Evolutionary conservation across 2,113 vertebrate genomes (phyloP), one percentile per base, ranked within the genome.

Genomic region (Chascanopsetta lugubris): DNA sequence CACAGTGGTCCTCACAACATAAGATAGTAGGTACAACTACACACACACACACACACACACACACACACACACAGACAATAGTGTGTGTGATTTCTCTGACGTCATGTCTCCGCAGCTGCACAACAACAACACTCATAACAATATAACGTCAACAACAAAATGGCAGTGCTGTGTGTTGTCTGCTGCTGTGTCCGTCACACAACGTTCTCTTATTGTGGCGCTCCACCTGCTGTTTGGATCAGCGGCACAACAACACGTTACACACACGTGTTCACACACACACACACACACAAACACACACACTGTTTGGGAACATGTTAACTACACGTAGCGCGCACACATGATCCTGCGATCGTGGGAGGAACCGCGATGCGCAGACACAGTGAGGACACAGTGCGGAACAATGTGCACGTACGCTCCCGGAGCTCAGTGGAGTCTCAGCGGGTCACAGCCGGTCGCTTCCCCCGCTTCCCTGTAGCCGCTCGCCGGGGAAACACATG

Each of bases 191-290:
- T 25, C 70, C 65, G 77, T 72, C 71, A 64, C 5, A 84, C 81
- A 65, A 55, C 13, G 18, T 69, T 38, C 53, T 40, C 67, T 76
- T 72, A 62, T 72, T 56, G 47, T 24, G 65, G 77, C 68, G 79
- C 80, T 84, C 85, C 89, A 88, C 84, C 84, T 89, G 87, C 84
- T 64, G 82, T 77, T 63, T 60, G 46, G 27, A 18, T 24, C 58
- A 12, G 26, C 47, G 61, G 60, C 56, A 46, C 36, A 26, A 30
- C n/a, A n/a, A n/a, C n/a, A n/a, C n/a, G n/a, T n/a, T n/a, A n/a
- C 45, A 26, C 5, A 8, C 45, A 22, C 8, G 30, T 27, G 9
- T 12, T 30, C 13, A 20, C n/a, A 10, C 18, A 9, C 42, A 48
- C 62, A 82, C 53, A 63, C 75, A 80, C 67, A 22, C 29, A 17